Evolutionary conservation across 2,797 vertebrate genomes (phyloP).

Genomic region (Phalanger gymnotis): DNA sequence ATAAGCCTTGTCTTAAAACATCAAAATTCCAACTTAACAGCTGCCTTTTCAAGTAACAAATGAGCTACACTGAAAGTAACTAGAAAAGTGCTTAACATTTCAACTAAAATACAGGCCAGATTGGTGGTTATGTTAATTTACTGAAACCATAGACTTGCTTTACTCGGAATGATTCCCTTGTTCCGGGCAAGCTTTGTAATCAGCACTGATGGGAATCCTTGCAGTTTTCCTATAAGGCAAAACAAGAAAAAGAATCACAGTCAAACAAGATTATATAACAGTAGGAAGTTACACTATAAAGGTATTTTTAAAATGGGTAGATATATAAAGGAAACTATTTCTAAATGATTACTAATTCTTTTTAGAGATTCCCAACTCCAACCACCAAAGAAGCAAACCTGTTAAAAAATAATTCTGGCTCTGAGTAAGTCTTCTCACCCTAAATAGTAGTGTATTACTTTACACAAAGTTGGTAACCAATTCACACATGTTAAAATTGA

Average conservation of each 20-base stretch:
- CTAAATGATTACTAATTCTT: not conserved
- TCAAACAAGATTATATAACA: not conserved
- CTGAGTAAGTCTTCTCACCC: not conserved
- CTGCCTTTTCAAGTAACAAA: not conserved
- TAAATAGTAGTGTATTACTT: not conserved
- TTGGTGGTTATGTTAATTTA: not conserved
- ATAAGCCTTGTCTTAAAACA: not conserved
- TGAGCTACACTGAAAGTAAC: not conserved
- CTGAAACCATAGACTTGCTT: not conserved
- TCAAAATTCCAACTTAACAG: not conserved
- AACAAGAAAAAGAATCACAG: constrained; percentile 58
- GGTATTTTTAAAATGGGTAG: constrained; percentile 5
- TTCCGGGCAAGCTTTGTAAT: constrained; percentile 63
- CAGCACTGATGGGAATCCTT: constrained; percentile 44
- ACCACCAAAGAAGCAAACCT: constrained; percentile 4
- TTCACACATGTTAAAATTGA: not conserved
- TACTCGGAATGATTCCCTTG: not conserved
- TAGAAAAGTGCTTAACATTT: not conserved
- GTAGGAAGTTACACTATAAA: constrained; percentile 28
- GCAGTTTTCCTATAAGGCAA: constrained; percentile 79
- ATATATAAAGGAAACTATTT: not conserved
- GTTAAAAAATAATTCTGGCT: not conserved
- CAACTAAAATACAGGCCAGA: constrained; percentile 22
- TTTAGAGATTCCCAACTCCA: not conserved
- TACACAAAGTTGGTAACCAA: not conserved